Evolutionary conservation across 2,797 vertebrate genomes (phyloP).

Genomic region (Aselliscus stoliczkanus): DNA sequence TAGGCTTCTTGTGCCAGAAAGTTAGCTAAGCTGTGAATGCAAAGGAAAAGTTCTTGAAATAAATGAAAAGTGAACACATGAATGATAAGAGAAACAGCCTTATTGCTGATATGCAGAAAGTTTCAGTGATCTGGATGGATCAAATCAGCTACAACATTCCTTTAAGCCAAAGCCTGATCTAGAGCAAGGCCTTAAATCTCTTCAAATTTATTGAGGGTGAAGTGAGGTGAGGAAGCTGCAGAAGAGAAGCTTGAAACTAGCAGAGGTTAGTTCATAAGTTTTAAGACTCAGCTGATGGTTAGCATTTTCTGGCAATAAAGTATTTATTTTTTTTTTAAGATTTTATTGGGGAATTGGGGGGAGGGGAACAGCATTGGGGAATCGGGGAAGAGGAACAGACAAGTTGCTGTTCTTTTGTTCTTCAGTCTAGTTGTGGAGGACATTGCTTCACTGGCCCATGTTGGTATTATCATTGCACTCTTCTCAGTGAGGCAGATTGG

Average conservation of each 20-base stretch:
- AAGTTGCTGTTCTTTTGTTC: too few relatives aligned
- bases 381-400: too few relatives aligned
- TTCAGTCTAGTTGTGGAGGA: too few relatives aligned
- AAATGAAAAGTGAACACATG: background rate
- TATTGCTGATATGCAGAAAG: background rate
- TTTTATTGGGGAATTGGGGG: too few relatives aligned
- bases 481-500: too few relatives aligned
- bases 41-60: background rate
- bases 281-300: background rate
- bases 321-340: too few relatives aligned
- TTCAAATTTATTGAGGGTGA: background rate
- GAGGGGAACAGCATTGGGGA: too few relatives aligned
- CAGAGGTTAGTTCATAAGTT: background rate
- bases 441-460: too few relatives aligned
- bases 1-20: background rate
- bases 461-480: too few relatives aligned
- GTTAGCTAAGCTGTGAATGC: background rate
- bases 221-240: background rate
- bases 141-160: background rate
- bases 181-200: background rate
- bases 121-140: background rate
- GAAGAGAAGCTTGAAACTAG: background rate
- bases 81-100: background rate
- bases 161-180: background rate
- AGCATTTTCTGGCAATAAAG: background rate